Conservation (phyloP, 1,140 invertebrate genomes). For the Cydia amplana region DNA sequence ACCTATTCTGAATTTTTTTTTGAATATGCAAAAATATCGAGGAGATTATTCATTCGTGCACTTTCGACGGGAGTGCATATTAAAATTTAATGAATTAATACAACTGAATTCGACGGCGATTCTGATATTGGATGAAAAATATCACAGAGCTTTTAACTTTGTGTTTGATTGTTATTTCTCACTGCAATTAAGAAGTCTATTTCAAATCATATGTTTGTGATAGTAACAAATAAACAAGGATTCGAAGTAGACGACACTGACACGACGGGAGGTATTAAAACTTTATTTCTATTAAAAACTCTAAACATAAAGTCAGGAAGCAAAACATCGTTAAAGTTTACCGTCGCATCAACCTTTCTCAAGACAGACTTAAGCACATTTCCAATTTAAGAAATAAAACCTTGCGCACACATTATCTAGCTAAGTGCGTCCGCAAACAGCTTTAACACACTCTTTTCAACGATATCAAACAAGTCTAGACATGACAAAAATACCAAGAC, state of each 20-base stretch:
- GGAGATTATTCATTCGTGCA: conserved; percentile 9
- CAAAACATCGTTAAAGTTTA: conserved; percentile 21
- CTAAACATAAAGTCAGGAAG: neutral
- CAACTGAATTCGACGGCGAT: neutral
- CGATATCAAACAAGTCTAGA: conserved; percentile 72
- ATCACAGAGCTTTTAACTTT: no score
- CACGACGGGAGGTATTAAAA: neutral
- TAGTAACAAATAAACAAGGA: no score
- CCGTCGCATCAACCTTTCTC: neutral
- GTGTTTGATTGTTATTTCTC: neutral
- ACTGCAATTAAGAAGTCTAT: no score
- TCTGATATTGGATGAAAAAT: neutral
- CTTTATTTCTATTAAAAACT: conserved; percentile 3
- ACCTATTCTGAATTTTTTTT: neutral
- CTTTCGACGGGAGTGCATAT: conserved; percentile 1
- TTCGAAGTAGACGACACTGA: neutral
- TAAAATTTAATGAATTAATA: conserved; percentile 5
- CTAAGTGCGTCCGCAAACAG: conserved; percentile 72
- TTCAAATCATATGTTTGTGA: no score
- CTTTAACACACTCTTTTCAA: conserved; percentile 64
- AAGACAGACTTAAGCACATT: conserved; percentile 22
- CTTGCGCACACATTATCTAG: conserved; percentile 60
- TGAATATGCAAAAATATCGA: conserved; percentile 14
- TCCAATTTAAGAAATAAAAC: conserved; percentile 42
- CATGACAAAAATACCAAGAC: conserved; percentile 47